Evolutionary conservation across 2,113 vertebrate genomes (phyloP), one percentile per base, ranked within the genome.

Genomic region (Epinephelus fuscoguttatus): DNA sequence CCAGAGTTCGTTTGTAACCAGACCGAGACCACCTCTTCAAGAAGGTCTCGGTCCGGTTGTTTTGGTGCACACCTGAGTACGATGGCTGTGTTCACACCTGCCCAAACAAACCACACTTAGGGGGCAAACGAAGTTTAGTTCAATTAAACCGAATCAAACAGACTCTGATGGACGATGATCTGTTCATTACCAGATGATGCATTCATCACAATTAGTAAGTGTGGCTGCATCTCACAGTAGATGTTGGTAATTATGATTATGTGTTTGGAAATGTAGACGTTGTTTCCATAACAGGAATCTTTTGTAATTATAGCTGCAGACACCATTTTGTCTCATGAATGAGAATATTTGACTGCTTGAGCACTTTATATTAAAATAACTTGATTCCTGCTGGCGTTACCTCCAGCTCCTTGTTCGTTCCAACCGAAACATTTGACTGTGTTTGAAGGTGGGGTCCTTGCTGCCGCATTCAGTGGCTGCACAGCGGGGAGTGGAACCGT

Each of bases 301-400:
- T 23, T 17, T 55, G 21, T 33, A 33, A 45, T 61, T 42, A n/a
- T 21, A 45, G 55, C 33, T 63, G 27, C 19, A 3, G 50, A 42
- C 40, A 47, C 3, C 6, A 19, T 73, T 80, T 84, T 63, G 42
- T 64, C 33, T 37, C 56, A 13, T n/a, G 53, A 77, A 56, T 53
- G 45, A 17, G 23, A 62, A 63, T 67, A 64, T 23, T 45, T 45
- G 42, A 12, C 42, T 45, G 42, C 11, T 45, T 45, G 14, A 71
- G 17, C 18, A 67, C 59, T 86, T 84, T 76, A 14, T 79, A 73
- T 76, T 57, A 23, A 64, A 88, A 56, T 49, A 6, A 57, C 33
- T 56, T 12, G 2, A 45, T 42, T 79, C 50, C 53, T 70, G 11
- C 63, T 59, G 45, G 60, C 21, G 7, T 25, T 6, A 62, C 63